These are phyloP conservation scores for Sipha maydis DNA, from an alignment of 2,888 invertebrate genomes.

Conservation along the genomic window DNA sequence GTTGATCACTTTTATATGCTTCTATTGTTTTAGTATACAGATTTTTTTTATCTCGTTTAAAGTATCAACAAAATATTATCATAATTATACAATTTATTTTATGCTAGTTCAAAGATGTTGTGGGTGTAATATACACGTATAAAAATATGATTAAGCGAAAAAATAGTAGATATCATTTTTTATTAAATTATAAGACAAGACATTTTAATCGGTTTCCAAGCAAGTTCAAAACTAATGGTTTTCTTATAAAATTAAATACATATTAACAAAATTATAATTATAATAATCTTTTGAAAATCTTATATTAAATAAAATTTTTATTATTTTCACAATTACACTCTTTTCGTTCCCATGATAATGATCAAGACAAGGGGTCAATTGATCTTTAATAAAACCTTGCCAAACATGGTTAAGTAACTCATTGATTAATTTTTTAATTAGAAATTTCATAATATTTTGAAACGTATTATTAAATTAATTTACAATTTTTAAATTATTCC, in stretches of 20 bases:
- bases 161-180: no score
- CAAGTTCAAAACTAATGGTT: no score
- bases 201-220: no score
- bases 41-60: not conserved
- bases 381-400: conserved; percentile 26
- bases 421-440: conserved; percentile 45
- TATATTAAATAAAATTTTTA: not conserved
- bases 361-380: not conserved
- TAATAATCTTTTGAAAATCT: no score
- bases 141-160: no score
- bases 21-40: not conserved
- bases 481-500: conserved; percentile 15
- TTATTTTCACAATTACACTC: not conserved
- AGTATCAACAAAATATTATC: not conserved
- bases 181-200: no score
- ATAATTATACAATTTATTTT: conserved; percentile 5
- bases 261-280: no score
- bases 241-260: no score
- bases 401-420: conserved; percentile 13
- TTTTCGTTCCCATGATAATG: not conserved
- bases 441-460: conserved; percentile 42
- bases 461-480: not conserved
- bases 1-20: not conserved
- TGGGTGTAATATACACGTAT: not conserved
- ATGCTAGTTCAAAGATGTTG: not conserved